Conservation (phyloP, 2,797 vertebrate species). For the Rallus crepitans region DNA sequence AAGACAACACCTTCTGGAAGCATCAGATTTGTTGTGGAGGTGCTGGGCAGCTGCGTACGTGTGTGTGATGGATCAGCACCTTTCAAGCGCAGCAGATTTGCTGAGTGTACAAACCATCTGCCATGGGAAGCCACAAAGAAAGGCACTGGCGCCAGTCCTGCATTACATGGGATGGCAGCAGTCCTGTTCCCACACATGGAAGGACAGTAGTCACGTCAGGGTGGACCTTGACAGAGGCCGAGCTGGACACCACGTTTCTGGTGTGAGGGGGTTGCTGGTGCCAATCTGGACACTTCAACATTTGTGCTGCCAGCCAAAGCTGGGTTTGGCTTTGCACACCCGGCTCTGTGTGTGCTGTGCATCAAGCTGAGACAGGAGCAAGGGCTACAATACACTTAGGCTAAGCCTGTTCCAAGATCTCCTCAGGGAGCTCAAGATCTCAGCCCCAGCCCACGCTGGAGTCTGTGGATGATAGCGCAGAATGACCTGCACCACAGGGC, state of each 20-base stretch:
- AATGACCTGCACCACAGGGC: rapidly evolving
- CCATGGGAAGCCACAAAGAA: not conserved
- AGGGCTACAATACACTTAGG: not conserved
- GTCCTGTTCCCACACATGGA: not conserved
- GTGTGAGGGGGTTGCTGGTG: not conserved
- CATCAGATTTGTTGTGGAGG: not conserved
- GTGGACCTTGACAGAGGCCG: not conserved
- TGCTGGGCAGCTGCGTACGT: not conserved
- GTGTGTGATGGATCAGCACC: not conserved
- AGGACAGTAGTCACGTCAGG: not conserved
- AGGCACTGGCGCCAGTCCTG: not conserved
- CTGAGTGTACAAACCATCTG: not conserved
- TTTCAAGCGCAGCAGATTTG: not conserved
- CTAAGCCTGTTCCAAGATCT: not conserved
- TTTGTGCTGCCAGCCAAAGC: not conserved
- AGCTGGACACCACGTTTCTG: not conserved
- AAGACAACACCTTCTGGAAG: constrained; percentile 40
- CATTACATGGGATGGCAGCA: not conserved
- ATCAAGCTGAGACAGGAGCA: not conserved
- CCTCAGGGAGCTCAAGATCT: not conserved
- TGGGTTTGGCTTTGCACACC: not conserved
- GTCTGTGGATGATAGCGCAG: not conserved
- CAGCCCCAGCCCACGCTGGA: not conserved
- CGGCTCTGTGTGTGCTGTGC: not conserved
- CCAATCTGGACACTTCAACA: rapidly evolving